Evolutionary conservation across 2,888 invertebrate genomes (phyloP), one percentile per base, ranked within the genome.

Genomic region (Diarsia mendica): DNA sequence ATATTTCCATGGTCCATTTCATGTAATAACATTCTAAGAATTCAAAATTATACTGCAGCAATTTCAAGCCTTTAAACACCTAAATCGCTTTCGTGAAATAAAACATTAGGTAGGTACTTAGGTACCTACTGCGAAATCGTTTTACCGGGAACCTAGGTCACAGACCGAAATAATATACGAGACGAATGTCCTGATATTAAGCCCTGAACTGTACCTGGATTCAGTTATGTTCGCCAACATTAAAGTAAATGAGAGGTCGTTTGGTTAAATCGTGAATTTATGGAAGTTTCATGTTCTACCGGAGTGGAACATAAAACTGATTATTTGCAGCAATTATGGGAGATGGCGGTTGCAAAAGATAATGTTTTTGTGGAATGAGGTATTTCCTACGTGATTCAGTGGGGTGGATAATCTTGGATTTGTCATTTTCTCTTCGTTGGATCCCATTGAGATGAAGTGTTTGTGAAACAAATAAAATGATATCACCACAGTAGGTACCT

Each of bases 241-340:
- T 46, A 70, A 84, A 72, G n/a, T 60, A 51, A 84, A 80, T 70
- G 75, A 49, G 53, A 18, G 53, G 28, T 81, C 77, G 71, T 81
- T 84, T 65, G 75, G 49, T 66, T 33, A 61, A 61, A 86, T 75
- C 48, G 85, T 55, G 64, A 75, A 74, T 84, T 86, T 80, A 86
- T 84, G 82, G 67, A 39, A 67, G 49, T 84, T 84, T 84, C 77
- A 80, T 84, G 77, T 86, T 77, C 77, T 77, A 46, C 55, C 23
- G 51, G 39, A 33, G 53, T n/a, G 20, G 48, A 66, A 51, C 13
- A 49, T 20, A 58, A 71, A 72, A 77, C 67, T 82, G 53, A 77
- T 82, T 77, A 82, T 72, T 77, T 77, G 60, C 13, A 51, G 55
- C 81, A 70, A 81, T 84, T 81, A 65, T 44, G n/a, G 39, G 18